Evolutionary conservation across 2,888 invertebrate genomes (phyloP), one percentile per base, ranked within the genome.

Genomic region (Phania funesta): DNA sequence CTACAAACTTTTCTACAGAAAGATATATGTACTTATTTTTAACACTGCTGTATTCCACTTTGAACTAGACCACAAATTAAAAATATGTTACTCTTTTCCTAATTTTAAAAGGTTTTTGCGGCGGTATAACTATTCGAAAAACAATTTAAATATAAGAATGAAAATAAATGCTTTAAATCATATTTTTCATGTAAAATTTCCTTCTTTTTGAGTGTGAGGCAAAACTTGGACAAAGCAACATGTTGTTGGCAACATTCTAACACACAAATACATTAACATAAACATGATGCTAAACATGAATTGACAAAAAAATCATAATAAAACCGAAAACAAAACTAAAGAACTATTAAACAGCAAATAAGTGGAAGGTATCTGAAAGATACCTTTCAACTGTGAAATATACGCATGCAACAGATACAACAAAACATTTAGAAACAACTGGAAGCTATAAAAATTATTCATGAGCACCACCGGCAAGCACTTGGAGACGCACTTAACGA

Each of bases 341-440:
- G n/a, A 60, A 22, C 64, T n/a, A 64, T 2, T 20, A 32, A 64
- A n/a, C 4, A 18, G 18, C 41, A 46, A 9, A 46, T 3, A 22
- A 20, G 9, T 16, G 41, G 41, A 44, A 41, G 52, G 11, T 41
- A 82, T 74, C 82, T 64, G 18, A 7, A 1, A 82, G 74, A 82
- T 82, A 77, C 70, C 38, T 65, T 74, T 71, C 44, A 48, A 48
- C 18, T 41, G 22, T 46, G 11, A 32, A 54, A 54, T 20, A 64
- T 35, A 29, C 38, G 62, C 75, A 56, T 41, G 35, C 71, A 62
- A 56, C 52, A 48, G 29, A 35, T 16, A 16, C 41, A 65, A 58
- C 1, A 52, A 26, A 60, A 60, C 18, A 44, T 16, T 44, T 3
- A 35, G 0, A 35, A 0, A 48, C 11, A 52, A 60, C 26, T 22